phyloP scores from a whole-genome alignment of 92 coral and sea anemone species.

The Virgularia gustaviana region DNA sequence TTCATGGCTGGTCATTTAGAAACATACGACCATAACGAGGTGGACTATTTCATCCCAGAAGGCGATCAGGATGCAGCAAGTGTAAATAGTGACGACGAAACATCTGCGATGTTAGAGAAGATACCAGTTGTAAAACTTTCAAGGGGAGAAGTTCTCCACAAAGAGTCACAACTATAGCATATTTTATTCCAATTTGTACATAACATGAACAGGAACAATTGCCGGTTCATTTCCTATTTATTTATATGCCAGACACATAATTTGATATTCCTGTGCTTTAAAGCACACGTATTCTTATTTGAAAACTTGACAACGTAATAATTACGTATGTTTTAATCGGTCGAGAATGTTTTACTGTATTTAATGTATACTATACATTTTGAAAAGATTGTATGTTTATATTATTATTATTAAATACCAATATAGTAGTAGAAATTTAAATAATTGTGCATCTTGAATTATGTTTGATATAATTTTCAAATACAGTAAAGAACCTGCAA shows the following conservation, averaged over 20 bases:
- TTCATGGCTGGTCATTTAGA: constrained; percentile 28
- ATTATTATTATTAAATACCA: too few relatives aligned
- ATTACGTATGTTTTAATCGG: neutral
- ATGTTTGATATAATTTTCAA: too few relatives aligned
- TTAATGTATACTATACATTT: neutral
- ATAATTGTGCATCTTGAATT: too few relatives aligned
- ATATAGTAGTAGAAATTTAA: too few relatives aligned
- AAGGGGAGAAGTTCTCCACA: constrained; percentile 16
- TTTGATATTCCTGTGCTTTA: neutral
- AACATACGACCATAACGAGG: constrained; percentile 28
- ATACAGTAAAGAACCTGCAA: too few relatives aligned
- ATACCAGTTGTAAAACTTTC: constrained; percentile 17
- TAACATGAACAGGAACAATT: neutral
- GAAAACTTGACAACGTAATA: too few relatives aligned
- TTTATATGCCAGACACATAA: neutral
- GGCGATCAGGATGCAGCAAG: constrained; percentile 13
- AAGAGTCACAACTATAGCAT: constrained; percentile 28
- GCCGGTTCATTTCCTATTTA: neutral
- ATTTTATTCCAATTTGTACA: neutral
- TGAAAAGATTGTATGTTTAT: too few relatives aligned
- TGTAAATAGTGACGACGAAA: constrained; percentile 29
- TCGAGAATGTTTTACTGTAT: neutral
- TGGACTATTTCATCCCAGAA: constrained; percentile 28
- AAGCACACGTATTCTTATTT: too few relatives aligned
- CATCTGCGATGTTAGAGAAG: constrained; percentile 32